Evolutionary conservation across 1,140 invertebrate species (phyloP).

Genomic region (Linepithema humile): DNA sequence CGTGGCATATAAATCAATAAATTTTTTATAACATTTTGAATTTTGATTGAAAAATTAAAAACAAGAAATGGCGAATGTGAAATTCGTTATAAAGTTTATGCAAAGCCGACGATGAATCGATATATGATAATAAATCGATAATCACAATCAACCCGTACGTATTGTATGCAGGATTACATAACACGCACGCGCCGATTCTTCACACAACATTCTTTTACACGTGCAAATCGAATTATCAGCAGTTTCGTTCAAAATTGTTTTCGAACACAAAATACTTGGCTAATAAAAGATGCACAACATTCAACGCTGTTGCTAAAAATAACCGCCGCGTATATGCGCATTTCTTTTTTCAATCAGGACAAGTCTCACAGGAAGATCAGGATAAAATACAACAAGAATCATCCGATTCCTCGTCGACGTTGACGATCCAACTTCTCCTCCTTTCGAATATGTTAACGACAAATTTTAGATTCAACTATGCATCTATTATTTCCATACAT

Average conservation of each 20-base stretch:
- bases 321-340: background rate
- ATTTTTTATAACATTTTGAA: background rate
- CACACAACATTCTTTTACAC: no score
- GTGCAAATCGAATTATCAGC: no score
- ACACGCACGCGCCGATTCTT: no score
- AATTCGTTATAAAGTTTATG: no score
- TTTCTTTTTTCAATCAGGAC: slow-evolving; percentile 17
- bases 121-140: no score
- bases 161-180: no score
- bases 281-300: slow-evolving; percentile 27
- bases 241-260: background rate
- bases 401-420: background rate
- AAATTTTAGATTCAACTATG: no score
- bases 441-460: background rate
- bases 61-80: no score
- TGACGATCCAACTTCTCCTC: background rate
- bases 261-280: background rate
- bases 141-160: no score
- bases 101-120: no score
- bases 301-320: slow-evolving; percentile 34
- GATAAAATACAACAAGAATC: background rate
- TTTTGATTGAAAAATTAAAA: no score
- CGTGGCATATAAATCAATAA: background rate
- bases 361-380: background rate
- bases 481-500: no score